Evolutionary conservation across 2,888 invertebrate genomes (phyloP).

Genomic region (Neuroscelio doddi): DNA sequence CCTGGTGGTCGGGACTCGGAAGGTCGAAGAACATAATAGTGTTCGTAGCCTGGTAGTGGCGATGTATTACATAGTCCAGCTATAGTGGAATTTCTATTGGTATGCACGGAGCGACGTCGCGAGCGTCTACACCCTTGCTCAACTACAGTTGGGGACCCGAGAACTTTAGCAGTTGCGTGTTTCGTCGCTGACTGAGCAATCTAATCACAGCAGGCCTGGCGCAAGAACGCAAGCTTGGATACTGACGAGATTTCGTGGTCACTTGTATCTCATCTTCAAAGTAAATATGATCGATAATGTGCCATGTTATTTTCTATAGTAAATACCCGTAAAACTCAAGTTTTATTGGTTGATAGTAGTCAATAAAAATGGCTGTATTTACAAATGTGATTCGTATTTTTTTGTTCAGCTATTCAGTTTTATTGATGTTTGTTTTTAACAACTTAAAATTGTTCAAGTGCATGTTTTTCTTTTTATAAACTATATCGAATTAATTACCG

Average conservation of each 20-base stretch:
- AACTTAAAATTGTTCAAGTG: too few species aligned
- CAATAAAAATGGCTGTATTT: too few species aligned
- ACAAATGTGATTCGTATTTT: too few species aligned
- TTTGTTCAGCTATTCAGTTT: too few species aligned
- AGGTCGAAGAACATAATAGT: constrained; percentile 34
- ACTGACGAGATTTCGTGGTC: constrained; percentile 48
- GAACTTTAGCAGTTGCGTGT: constrained; percentile 62
- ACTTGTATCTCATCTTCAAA: constrained; percentile 15
- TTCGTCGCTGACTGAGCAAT: constrained; percentile 57
- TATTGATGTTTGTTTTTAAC: too few species aligned
- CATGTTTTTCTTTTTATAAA: too few species aligned
- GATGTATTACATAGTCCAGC: constrained; percentile 34
- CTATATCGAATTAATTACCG: too few species aligned
- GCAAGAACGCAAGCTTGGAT: constrained; percentile 34
- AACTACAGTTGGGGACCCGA: constrained; percentile 46
- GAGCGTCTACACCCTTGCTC: constrained; percentile 47
- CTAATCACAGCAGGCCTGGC: constrained; percentile 42
- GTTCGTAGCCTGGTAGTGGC: constrained; percentile 22
- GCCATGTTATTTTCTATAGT: too few species aligned
- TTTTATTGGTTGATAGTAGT: too few species aligned
- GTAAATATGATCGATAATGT: constrained; percentile 15
- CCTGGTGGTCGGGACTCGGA: constrained; percentile 18
- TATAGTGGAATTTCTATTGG: constrained; percentile 44
- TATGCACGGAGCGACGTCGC: constrained; percentile 56
- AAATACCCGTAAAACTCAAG: too few species aligned